Evolutionary conservation across 2,888 invertebrate species (phyloP), one percentile per base, ranked within the genome.

Genomic region (Thereva unica): DNA sequence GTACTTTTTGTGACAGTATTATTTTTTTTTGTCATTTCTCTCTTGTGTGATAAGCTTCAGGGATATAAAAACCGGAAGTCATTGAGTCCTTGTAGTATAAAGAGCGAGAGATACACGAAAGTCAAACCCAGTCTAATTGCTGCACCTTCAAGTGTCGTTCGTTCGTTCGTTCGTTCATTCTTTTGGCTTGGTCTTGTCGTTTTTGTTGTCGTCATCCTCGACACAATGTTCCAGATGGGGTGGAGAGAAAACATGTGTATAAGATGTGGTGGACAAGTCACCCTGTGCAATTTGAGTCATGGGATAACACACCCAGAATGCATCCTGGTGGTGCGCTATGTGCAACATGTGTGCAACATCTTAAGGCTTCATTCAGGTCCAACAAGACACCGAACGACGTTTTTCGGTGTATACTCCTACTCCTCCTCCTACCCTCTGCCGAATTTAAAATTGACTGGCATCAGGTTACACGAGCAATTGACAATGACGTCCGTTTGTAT

Each of bases 391-490:
- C 10, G n/a, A 5, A 50, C 35, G 49, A 7, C 6, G 40, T 40
- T 38, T 34, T 57, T 50, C 23, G 40, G 49, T 61, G 2, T 23
- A 23, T 23, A 23, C 23, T 23, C 23, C 23, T 23, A 23, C 23
- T 23, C 23, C 23, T 23, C 23, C 23, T 23, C 23, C 23, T 23
- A 23, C 23, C 23, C 23, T 23, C 23, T 23, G 2, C 23, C 23
- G 23, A 23, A 23, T 61, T 34, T 6, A 37, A 61, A 61, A 61
- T 61, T 61, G 49, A 50, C 49, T 40, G 40, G 40, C 41, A 61
- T 61, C 61, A 61, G 41, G 50, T 61, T 61, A 61, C 61, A 61
- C 35, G 50, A 50, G 41, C 61, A 61, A 61, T 50, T 61, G 50
- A 61, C 61, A 61, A 23, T 61, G 61, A 50, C 61, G 50, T 61